These are phyloP conservation scores for Phalacrocorax brasilianus DNA, from an alignment of 2,113 vertebrate species.

Conservation along the genomic window DNA sequence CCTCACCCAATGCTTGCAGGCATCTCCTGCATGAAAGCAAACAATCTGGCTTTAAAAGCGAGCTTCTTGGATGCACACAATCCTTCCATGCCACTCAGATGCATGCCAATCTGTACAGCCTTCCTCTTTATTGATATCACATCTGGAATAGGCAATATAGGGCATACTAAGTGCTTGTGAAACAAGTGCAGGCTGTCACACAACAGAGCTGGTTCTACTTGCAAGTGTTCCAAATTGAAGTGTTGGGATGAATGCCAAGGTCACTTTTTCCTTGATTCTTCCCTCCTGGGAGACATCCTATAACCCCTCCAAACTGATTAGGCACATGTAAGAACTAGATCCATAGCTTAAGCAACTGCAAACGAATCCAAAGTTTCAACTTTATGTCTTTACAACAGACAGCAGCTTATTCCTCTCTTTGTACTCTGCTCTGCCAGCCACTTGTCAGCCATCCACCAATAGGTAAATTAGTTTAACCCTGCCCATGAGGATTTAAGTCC, in stretches of 20 bases:
- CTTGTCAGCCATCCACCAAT: background rate
- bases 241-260: background rate
- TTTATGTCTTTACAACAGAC: background rate
- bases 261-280: background rate
- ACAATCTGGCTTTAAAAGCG: background rate
- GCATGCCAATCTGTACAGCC: background rate
- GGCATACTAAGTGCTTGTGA: background rate
- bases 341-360: background rate
- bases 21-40: constrained; percentile 73
- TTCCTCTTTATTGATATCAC: background rate
- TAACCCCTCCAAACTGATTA: background rate
- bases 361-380: background rate
- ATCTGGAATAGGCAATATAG: background rate
- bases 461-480: background rate
- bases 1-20: constrained; percentile 91
- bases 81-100: background rate
- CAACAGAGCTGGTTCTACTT: background rate
- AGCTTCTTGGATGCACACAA: background rate
- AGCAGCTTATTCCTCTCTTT: background rate
- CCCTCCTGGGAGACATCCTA: background rate
- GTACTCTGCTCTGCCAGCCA: background rate
- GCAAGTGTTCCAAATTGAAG: background rate
- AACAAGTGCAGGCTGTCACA: background rate
- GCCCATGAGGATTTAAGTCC: background rate
- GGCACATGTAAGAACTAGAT: background rate